Evolutionary conservation across 2,888 invertebrate species (phyloP).

Genomic region (Mesorhabditis sp.): DNA sequence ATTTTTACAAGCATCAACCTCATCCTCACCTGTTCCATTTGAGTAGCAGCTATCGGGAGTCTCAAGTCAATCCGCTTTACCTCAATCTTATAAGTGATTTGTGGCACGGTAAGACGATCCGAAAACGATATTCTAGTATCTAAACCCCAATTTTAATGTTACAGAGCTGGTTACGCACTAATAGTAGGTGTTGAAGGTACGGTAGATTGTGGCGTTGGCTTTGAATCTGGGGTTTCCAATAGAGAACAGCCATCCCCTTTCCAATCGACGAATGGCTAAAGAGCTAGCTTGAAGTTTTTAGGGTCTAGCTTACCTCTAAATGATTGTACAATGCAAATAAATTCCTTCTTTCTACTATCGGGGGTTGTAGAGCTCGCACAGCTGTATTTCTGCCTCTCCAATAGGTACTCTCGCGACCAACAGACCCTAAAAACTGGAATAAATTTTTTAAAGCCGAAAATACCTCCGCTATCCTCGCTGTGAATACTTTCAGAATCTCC

Average conservation of each 20-base stretch:
- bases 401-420: slow-evolving; percentile 27
- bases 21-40: slow-evolving; percentile 11
- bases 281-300: slow-evolving; percentile 1
- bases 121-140: too few species aligned
- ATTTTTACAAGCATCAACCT: slow-evolving; percentile 1
- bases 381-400: slow-evolving; percentile 50
- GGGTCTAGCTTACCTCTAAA: slow-evolving; percentile 17
- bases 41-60: slow-evolving; percentile 15
- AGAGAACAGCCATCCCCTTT: not conserved
- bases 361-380: slow-evolving; percentile 50
- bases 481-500: slow-evolving; percentile 41
- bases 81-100: slow-evolving; percentile 12
- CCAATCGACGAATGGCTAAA: slow-evolving; percentile 5
- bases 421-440: not conserved
- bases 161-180: too few species aligned
- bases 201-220: too few species aligned
- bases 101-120: not conserved
- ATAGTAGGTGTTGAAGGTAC: too few species aligned
- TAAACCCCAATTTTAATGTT: too few species aligned
- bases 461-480: slow-evolving; percentile 40
- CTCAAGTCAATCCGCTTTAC: slow-evolving; percentile 14
- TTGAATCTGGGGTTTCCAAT: not conserved
- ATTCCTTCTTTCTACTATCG: slow-evolving; percentile 51
- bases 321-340: slow-evolving; percentile 50
- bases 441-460: not conserved